Evolutionary conservation across 1,140 invertebrate genomes (phyloP).

Genomic region (Formica exsecta): DNA sequence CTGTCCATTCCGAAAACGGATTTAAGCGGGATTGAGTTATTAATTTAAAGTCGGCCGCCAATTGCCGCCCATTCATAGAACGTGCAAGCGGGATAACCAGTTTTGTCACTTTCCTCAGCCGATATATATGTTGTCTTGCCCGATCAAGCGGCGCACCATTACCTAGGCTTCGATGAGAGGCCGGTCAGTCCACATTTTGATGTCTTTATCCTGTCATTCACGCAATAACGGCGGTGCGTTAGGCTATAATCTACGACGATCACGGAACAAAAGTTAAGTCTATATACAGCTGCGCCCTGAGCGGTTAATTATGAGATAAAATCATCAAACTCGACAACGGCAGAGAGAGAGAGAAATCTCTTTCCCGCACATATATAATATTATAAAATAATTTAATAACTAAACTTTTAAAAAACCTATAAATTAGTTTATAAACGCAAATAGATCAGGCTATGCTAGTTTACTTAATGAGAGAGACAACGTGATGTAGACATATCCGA

Average conservation of each 20-base stretch:
- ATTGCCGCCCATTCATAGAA: conserved; percentile 40
- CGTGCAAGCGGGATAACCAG: conserved; percentile 61
- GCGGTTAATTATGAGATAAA: background rate
- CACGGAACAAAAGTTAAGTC: background rate
- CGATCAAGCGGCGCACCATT: background rate
- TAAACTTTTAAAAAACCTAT: background rate
- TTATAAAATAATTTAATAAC: background rate
- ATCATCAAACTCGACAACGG: background rate
- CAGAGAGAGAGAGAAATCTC: too few species aligned
- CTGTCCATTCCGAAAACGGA: conserved; percentile 55
- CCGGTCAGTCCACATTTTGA: conserved; percentile 33
- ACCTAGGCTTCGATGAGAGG: conserved; percentile 9
- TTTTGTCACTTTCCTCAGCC: conserved; percentile 64
- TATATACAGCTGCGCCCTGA: background rate
- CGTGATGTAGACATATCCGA: background rate
- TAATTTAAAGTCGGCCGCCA: conserved; percentile 58
- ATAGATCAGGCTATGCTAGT: background rate
- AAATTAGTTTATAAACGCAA: background rate
- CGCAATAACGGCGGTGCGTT: conserved; percentile 10
- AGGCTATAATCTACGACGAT: background rate
- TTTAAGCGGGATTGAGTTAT: conserved; percentile 66
- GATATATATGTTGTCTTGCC: conserved; percentile 23
- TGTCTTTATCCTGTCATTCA: conserved; percentile 51
- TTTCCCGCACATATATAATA: background rate
- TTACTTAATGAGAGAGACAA: background rate